Conservation (phyloP, 2,888 invertebrate species). For the Dione vanillae region DNA sequence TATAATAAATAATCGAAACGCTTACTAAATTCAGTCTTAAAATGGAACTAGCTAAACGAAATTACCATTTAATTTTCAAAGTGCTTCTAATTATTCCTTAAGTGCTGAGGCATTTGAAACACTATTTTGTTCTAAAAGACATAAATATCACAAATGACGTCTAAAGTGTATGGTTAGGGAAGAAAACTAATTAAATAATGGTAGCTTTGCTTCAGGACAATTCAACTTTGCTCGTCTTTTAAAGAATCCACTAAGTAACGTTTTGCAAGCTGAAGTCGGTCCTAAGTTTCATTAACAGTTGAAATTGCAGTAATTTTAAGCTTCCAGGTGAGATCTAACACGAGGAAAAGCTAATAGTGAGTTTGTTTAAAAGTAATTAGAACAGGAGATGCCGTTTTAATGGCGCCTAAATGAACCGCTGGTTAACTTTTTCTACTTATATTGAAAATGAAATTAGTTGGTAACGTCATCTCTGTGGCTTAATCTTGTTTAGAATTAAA, state of each 20-base stretch:
- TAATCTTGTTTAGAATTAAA: too few species aligned
- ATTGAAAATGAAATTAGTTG: slow-evolving; percentile 3
- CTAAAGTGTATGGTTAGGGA: not conserved
- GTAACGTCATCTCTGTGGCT: not conserved
- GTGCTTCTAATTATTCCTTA: slow-evolving; percentile 1
- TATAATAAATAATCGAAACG: not conserved
- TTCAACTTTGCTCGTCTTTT: slow-evolving; percentile 21
- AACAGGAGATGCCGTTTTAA: slow-evolving; percentile 21
- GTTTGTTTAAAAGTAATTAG: slow-evolving; percentile 27
- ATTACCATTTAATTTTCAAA: slow-evolving; percentile 3
- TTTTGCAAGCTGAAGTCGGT: slow-evolving; percentile 37
- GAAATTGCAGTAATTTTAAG: slow-evolving; percentile 36
- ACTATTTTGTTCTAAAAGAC: not conserved
- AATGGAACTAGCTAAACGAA: not conserved
- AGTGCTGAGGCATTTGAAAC: not conserved
- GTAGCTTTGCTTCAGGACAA: slow-evolving; percentile 27
- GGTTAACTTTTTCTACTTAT: not conserved
- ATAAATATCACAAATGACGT: not conserved
- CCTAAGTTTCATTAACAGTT: slow-evolving; percentile 42
- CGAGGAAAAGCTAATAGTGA: slow-evolving; percentile 21
- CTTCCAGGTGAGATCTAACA: slow-evolving; percentile 38
- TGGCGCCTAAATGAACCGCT: slow-evolving; percentile 20
- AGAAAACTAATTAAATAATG: slow-evolving; percentile 11
- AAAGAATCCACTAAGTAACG: slow-evolving; percentile 32
- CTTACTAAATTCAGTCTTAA: slow-evolving; percentile 8